phyloP scores from a whole-genome alignment of 2,113 vertebrate species.

The Chiloscyllium plagiosum region DNA sequence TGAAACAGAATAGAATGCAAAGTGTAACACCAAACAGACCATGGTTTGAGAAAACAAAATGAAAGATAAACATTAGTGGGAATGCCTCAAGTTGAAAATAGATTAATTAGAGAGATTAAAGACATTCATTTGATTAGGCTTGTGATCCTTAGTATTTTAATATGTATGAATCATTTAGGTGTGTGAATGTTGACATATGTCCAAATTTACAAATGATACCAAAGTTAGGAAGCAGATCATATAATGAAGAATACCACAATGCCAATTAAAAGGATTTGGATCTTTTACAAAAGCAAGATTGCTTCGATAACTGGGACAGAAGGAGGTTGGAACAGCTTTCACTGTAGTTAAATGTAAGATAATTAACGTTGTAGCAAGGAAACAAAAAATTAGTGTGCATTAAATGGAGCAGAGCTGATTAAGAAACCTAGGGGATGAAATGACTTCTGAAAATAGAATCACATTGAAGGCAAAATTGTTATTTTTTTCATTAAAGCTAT shows the following conservation, averaged over 20 bases:
- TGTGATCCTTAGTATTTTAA: neutral
- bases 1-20: slow-evolving; percentile 41
- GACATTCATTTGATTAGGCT: slow-evolving; percentile 3
- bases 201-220: slow-evolving; percentile 22
- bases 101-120: neutral
- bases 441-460: slow-evolving; percentile 6
- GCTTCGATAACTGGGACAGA: slow-evolving; percentile 39
- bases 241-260: slow-evolving; percentile 39
- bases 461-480: neutral
- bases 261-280: slow-evolving; percentile 37
- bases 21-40: slow-evolving; percentile 38
- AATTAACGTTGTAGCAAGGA: neutral
- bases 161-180: slow-evolving; percentile 19
- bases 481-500: slow-evolving; percentile 7
- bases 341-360: neutral
- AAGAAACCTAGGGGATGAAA: neutral
- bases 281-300: slow-evolving; percentile 22
- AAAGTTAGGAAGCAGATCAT: slow-evolving; percentile 38
- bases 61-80: slow-evolving; percentile 40
- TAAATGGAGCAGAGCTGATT: slow-evolving; percentile 20
- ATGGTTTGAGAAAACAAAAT: slow-evolving; percentile 38
- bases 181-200: neutral
- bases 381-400: neutral
- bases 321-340: neutral
- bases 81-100: slow-evolving; percentile 40